Percentiles rank a stretch among this genome's conserved stretches.
phyloP scores from a whole-genome alignment of 2,797 vertebrate genomes.

The Siniperca scherzeri region DNA sequence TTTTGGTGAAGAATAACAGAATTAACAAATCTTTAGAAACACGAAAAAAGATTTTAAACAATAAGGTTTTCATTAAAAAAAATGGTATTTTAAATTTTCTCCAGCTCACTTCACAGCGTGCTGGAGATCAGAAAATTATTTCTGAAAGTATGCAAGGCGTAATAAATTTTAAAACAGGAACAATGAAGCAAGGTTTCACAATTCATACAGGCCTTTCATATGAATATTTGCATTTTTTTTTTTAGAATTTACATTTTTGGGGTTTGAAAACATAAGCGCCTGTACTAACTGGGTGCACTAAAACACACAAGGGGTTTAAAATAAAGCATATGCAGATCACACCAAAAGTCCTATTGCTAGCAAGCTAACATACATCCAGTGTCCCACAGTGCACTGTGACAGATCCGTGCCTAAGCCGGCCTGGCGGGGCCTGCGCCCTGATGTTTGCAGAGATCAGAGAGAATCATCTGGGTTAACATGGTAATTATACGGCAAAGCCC shows the following conservation, averaged over 20 bases:
- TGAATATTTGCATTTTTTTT: constrained; percentile 50
- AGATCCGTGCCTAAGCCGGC: constrained; percentile 83
- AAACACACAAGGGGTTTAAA: constrained; percentile 71
- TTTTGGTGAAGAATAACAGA: constrained; percentile 63
- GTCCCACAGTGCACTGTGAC: constrained; percentile 79
- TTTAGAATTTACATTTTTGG: constrained; percentile 47
- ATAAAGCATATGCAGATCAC: constrained; percentile 75
- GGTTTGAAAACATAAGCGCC: constrained; percentile 55
- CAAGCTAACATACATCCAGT: constrained; percentile 74
- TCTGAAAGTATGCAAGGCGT: constrained; percentile 18
- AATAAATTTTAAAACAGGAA: constrained; percentile 38
- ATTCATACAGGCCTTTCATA: constrained; percentile 41
- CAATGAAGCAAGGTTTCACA: constrained; percentile 28
- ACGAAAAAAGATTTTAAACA: constrained; percentile 44
- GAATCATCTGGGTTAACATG: constrained; percentile 88
- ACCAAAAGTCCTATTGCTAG: constrained; percentile 72
- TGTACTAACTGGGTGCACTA: constrained; percentile 51
- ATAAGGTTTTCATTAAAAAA: constrained; percentile 33
- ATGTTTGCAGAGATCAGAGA: constrained; percentile 88
- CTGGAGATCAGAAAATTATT: constrained; percentile 24
- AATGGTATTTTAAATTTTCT: constrained; percentile 3
- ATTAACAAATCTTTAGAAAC: constrained; percentile 52
- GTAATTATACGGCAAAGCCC: constrained; percentile 86
- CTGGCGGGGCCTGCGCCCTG: constrained; percentile 80
- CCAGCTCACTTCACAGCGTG: neutral